Evolutionary conservation across 1,140 invertebrate genomes (phyloP).

Genomic region (Platyscapa corneri): DNA sequence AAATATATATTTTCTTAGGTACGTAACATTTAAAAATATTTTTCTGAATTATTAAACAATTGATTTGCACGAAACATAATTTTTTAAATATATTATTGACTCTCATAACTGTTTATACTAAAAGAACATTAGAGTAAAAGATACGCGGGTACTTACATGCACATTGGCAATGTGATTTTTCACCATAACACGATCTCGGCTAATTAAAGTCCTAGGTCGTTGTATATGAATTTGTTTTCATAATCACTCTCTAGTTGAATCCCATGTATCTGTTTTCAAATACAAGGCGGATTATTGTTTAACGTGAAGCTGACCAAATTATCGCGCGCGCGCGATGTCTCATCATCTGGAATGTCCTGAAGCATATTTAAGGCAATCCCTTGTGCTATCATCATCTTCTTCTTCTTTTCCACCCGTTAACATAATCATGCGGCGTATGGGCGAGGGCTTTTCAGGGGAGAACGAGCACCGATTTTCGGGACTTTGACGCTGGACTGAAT

Average conservation of each 20-base stretch:
- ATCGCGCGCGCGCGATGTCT: neutral
- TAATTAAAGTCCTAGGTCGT: conserved; percentile 13
- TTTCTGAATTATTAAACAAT: too few relatives aligned
- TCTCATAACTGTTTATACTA: conserved; percentile 4
- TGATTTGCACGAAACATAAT: too few relatives aligned
- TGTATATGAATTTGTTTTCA: conserved; percentile 8
- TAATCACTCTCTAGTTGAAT: neutral
- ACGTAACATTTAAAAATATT: too few relatives aligned
- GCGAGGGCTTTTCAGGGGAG: neutral
- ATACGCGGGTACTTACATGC: neutral
- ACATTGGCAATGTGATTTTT: neutral
- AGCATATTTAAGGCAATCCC: neutral
- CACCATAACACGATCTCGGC: neutral
- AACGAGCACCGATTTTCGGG: neutral
- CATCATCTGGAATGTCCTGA: neutral
- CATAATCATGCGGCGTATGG: neutral
- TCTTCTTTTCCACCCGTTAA: neutral
- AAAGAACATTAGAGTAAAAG: neutral
- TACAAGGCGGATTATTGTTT: conserved; percentile 28
- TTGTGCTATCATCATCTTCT: neutral
- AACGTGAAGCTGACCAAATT: conserved; percentile 11
- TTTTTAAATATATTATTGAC: neutral
- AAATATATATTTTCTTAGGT: too few relatives aligned
- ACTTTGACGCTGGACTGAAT: neutral
- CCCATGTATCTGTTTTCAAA: neutral